Conservation (phyloP, 92 coral and sea anemone species). For the Parazoanthus darwini region DNA sequence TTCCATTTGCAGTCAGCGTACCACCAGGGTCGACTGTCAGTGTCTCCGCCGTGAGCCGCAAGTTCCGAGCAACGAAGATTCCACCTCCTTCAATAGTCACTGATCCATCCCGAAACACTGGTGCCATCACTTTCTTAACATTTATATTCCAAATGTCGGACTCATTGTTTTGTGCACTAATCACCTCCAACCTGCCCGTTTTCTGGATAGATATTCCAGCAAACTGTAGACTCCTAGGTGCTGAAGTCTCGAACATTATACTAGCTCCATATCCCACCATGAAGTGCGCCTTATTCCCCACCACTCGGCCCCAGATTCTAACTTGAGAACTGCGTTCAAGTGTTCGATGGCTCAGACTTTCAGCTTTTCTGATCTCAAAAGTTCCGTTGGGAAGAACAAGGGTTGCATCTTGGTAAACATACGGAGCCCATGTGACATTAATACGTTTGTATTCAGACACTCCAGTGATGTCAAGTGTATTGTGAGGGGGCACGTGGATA, state of each 20-base stretch:
- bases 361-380: slow-evolving; percentile 64
- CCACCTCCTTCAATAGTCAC: slow-evolving; percentile 75
- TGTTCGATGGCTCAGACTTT: slow-evolving; percentile 57
- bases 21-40: slow-evolving; percentile 64
- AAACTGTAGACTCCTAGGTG: slow-evolving; percentile 61
- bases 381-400: slow-evolving; percentile 75
- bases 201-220: slow-evolving; percentile 75
- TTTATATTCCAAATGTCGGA: slow-evolving; percentile 64
- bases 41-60: slow-evolving; percentile 54
- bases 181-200: slow-evolving; percentile 60
- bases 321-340: slow-evolving; percentile 64
- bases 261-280: slow-evolving; percentile 73
- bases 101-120: slow-evolving; percentile 67
- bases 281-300: slow-evolving; percentile 63
- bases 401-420: slow-evolving; percentile 55
- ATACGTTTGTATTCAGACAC: slow-evolving; percentile 62
- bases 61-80: slow-evolving; percentile 53
- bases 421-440: slow-evolving; percentile 76
- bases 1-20: slow-evolving; percentile 59
- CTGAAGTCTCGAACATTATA: slow-evolving; percentile 53
- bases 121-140: slow-evolving; percentile 57
- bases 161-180: slow-evolving; percentile 53
- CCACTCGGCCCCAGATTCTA: slow-evolving; percentile 65
- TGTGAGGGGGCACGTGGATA: slow-evolving; percentile 66
- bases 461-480: slow-evolving; percentile 68